These are phyloP conservation scores for Numida meleagris DNA, from an alignment of 2,113 vertebrate genomes.

Conservation along the genomic window DNA sequence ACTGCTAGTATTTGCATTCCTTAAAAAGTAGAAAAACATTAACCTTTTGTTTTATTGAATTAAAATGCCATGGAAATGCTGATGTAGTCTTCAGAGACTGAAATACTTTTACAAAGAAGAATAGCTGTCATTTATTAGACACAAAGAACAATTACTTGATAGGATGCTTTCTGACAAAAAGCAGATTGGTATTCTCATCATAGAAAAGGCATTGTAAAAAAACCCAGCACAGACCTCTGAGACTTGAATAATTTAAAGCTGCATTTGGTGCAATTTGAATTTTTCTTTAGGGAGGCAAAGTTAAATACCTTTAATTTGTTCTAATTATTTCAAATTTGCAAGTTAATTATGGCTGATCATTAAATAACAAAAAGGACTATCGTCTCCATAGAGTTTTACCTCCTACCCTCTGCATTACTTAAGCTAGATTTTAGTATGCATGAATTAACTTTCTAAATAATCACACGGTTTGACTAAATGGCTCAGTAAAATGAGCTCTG, in stretches of 20 bases:
- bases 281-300: conserved; percentile 90
- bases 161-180: conserved; percentile 83
- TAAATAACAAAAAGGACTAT: conserved; percentile 89
- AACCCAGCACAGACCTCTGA: conserved; percentile 81
- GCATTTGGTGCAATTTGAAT: conserved; percentile 88
- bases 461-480: conserved; percentile 86
- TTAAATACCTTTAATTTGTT: conserved; percentile 93
- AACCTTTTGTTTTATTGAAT: conserved; percentile 89
- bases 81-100: conserved; percentile 82
- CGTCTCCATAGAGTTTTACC: conserved; percentile 85
- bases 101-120: conserved; percentile 83
- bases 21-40: conserved; percentile 82
- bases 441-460: conserved; percentile 90
- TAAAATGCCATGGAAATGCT: conserved; percentile 85
- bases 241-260: conserved; percentile 90
- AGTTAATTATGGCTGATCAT: conserved; percentile 90
- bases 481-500: conserved; percentile 86
- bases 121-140: conserved; percentile 85
- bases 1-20: conserved; percentile 80
- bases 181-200: conserved; percentile 85
- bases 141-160: conserved; percentile 85
- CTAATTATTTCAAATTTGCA: conserved; percentile 91
- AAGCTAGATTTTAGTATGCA: conserved; percentile 87
- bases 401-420: conserved; percentile 87
- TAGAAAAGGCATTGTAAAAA: conserved; percentile 83